These are phyloP conservation scores for Candoia aspera DNA, from an alignment of 2,113 vertebrate species.

Conservation along the genomic window DNA sequence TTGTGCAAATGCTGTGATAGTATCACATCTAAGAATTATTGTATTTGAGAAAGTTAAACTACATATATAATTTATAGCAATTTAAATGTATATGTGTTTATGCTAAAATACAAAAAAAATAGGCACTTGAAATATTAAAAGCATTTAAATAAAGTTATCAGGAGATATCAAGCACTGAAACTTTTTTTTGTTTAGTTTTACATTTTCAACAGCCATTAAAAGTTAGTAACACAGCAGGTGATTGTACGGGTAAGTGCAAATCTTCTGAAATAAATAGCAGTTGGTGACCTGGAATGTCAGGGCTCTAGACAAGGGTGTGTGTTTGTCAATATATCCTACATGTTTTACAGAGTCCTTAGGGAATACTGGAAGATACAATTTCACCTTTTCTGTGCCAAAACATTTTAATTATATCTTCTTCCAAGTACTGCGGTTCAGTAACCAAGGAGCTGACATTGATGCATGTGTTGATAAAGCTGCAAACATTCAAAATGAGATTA, in stretches of 20 bases:
- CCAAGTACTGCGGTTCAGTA: slow-evolving; percentile 96
- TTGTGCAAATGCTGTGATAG: neutral
- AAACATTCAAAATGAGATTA: slow-evolving; percentile 99
- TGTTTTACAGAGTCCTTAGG: slow-evolving; percentile 86
- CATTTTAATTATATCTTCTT: slow-evolving; percentile 99
- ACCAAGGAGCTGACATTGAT: slow-evolving; percentile 99
- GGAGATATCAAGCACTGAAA: slow-evolving; percentile 50
- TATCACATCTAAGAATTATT: neutral
- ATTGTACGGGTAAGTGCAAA: slow-evolving; percentile 73
- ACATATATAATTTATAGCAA: neutral
- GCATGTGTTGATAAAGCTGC: slow-evolving; percentile 99
- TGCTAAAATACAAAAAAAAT: slow-evolving; percentile 2
- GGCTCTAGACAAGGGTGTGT: slow-evolving; percentile 78
- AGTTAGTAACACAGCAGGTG: slow-evolving; percentile 74
- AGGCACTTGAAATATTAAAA: neutral
- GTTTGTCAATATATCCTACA: slow-evolving; percentile 89
- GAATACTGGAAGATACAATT: slow-evolving; percentile 86
- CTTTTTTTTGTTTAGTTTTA: slow-evolving; percentile 61
- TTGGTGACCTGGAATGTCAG: slow-evolving; percentile 82
- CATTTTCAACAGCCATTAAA: slow-evolving; percentile 72
- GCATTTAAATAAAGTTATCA: slow-evolving; percentile 38
- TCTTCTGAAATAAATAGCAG: slow-evolving; percentile 86
- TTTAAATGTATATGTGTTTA: neutral
- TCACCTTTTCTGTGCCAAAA: slow-evolving; percentile 97
- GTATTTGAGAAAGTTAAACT: slow-evolving; percentile 1